These are phyloP conservation scores for Trisateles emortualis DNA, from an alignment of 2,888 invertebrate species.

Conservation along the genomic window DNA sequence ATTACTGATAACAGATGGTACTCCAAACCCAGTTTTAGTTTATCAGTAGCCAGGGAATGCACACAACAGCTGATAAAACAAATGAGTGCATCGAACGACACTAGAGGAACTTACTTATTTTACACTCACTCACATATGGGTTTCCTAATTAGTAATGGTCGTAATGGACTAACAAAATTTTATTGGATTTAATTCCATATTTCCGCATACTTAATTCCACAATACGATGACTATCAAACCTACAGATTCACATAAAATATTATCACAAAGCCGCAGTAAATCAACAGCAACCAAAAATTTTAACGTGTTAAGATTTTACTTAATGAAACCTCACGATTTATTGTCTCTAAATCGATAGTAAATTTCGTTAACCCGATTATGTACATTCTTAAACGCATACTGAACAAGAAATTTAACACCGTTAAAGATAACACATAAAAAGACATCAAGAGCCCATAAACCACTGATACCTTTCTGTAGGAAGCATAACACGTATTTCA, in stretches of 20 bases:
- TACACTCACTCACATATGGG: conserved; percentile 29
- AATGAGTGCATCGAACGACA: conserved; percentile 36
- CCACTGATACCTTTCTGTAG: conserved; percentile 36
- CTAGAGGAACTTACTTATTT: conserved; percentile 39
- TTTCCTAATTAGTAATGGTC: conserved; percentile 16
- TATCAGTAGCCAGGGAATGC: conserved; percentile 42
- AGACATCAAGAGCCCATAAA: conserved; percentile 33
- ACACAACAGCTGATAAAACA: conserved; percentile 45
- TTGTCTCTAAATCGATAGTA: conserved; percentile 29
- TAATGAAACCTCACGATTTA: conserved; percentile 22
- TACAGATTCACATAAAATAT: no score
- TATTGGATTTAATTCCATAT: conserved; percentile 3
- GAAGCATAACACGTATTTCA: conserved; percentile 59
- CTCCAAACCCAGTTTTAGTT: conserved; percentile 40
- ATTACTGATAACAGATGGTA: conserved; percentile 24
- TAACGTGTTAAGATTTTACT: conserved; percentile 16
- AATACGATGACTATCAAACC: no score
- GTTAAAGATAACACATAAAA: conserved; percentile 26
- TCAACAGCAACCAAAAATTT: neutral
- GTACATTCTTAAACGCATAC: conserved; percentile 14
- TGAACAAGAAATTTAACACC: conserved; percentile 32
- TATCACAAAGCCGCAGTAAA: no score
- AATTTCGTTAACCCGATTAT: conserved; percentile 38
- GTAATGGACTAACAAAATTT: conserved; percentile 2
- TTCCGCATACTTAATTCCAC: conserved; percentile 4